Evolutionary conservation across 1,140 invertebrate species (phyloP), one percentile per base, ranked within the genome.

Genomic region (Cephus cinctus): DNA sequence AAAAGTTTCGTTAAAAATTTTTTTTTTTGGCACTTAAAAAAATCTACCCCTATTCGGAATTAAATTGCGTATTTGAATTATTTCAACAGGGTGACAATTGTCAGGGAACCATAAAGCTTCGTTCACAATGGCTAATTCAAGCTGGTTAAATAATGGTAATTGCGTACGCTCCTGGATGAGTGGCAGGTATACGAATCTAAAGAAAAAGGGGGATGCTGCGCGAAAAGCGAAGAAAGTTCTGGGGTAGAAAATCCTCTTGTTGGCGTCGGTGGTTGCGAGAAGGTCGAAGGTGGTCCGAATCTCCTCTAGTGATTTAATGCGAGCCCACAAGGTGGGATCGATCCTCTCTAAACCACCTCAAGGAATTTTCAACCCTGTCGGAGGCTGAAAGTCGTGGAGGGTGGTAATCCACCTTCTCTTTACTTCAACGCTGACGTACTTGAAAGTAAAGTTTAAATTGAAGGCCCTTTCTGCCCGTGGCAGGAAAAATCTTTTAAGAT

Each of bases 221-320:
- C 6, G n/a, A 27, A n/a, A 6, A n/a, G 25, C 6, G 25, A 27
- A 6, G n/a, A 27, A n/a, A 27, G 25, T 27, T 27, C 25, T n/a
- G 25, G n/a, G 25, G 25, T n/a, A 27, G n/a, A n/a, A 27, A 27
- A 27, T 8, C n/a, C 25, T n/a, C n/a, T 27, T 27, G 6, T 27
- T 6, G 25, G 25, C 6, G 25, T 27, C 25, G 25, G 25, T n/a
- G 25, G 25, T 27, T 6, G 25, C 25, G 25, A 27, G n/a, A 27
- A 8, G 25, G 25, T 27, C n/a, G 6, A 6, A 8, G 25, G 25
- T 27, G 25, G 25, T 27, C 25, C 6, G 25, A 27, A 27, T 8
- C n/a, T 6, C 6, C n/a, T n/a, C 25, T 23, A 41, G 39, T 41
- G 39, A 41, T 41, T 41, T 41, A 41, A 41, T 41, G 39, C 39